Percentiles rank a stretch among this genome's conserved stretches.
phyloP scores from a whole-genome alignment of 2,888 invertebrate genomes.

The Luperina testacea region DNA sequence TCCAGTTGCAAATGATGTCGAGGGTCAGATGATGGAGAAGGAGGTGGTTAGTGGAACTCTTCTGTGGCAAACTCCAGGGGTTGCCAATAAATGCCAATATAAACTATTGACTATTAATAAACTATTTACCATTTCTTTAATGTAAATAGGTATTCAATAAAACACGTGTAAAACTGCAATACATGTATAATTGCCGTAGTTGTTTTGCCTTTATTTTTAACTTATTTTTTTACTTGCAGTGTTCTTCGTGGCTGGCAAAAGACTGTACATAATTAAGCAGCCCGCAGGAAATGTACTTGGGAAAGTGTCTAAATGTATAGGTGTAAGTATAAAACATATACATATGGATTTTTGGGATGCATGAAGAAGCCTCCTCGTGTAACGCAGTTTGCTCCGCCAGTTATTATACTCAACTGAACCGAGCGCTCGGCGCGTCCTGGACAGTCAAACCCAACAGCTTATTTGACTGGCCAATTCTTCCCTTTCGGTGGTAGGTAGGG shows the following conservation, averaged over 20 bases:
- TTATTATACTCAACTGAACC: too few relatives aligned
- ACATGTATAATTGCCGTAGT: not conserved
- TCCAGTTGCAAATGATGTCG: too few relatives aligned
- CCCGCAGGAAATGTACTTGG: slow-evolving; percentile 96
- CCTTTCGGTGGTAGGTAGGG: too few relatives aligned
- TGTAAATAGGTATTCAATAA: not conserved
- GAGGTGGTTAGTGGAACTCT: too few relatives aligned
- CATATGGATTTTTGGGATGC: too few relatives aligned
- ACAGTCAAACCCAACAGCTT: too few relatives aligned
- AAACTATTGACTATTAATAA: not conserved
- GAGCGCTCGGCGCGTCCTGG: too few relatives aligned
- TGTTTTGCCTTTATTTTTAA: not conserved
- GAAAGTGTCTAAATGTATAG: slow-evolving; percentile 93
- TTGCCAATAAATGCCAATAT: not conserved
- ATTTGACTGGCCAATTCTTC: too few relatives aligned
- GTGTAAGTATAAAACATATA: slow-evolving; percentile 91
- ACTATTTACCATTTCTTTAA: not conserved
- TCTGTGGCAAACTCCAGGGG: too few relatives aligned
- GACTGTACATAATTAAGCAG: slow-evolving; percentile 93
- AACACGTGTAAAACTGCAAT: not conserved
- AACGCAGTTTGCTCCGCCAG: too few relatives aligned
- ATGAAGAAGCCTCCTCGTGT: too few relatives aligned
- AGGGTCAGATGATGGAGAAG: too few relatives aligned
- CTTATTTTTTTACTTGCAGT: slow-evolving; percentile 87
- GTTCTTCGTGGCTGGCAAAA: slow-evolving; percentile 95